Conservation (phyloP, 1,140 invertebrate species). For the Drosophila bipectinata region DNA sequence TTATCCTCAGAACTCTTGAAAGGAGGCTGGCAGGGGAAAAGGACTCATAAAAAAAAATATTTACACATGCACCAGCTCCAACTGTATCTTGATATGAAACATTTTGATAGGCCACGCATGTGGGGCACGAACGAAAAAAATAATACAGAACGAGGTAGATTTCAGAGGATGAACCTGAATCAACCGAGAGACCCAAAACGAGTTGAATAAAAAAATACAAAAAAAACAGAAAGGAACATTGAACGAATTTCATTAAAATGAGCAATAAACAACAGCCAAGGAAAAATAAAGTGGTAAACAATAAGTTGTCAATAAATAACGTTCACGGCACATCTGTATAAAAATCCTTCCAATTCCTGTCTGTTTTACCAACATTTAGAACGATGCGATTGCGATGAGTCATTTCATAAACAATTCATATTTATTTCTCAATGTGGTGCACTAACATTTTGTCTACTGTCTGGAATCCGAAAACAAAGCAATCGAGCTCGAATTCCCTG, state of each 20-base stretch:
- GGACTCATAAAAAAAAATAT: conserved; percentile 79
- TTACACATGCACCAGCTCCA: conserved; percentile 68
- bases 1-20: conserved; percentile 58
- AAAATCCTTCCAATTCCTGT: not conserved
- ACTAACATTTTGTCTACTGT: conserved; percentile 45
- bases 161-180: conserved; percentile 23
- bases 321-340: not conserved
- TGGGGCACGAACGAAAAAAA: conserved; percentile 20
- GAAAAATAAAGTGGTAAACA: conserved; percentile 9
- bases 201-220: conserved; percentile 22
- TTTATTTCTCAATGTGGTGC: conserved; percentile 2
- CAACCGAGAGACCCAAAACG: conserved; percentile 15
- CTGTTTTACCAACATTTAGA: not conserved
- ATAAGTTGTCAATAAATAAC: not conserved
- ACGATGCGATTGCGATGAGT: not conserved
- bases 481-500: conserved; percentile 28
- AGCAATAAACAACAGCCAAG: conserved; percentile 26
- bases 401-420: conserved; percentile 18
- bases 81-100: conserved; percentile 70
- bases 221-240: conserved; percentile 12
- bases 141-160: conserved; percentile 16
- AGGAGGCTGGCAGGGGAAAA: conserved; percentile 1
- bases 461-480: conserved; percentile 34
- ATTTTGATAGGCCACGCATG: conserved; percentile 32
- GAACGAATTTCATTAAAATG: conserved; percentile 58